Evolutionary conservation across 1,140 invertebrate genomes (phyloP).

Genomic region (Brachionus manjavacas): DNA sequence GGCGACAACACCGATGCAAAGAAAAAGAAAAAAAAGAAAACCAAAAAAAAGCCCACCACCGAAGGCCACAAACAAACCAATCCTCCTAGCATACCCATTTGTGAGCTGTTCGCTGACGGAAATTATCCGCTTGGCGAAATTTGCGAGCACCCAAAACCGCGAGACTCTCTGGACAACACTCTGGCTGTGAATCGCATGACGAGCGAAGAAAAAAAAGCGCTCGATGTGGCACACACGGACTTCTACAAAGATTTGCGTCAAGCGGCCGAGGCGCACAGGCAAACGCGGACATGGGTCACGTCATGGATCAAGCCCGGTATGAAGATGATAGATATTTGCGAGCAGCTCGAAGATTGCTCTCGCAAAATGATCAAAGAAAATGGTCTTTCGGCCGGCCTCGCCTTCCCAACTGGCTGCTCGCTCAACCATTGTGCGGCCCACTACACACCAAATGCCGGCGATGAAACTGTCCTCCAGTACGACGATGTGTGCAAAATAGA

Average conservation of each 20-base stretch:
- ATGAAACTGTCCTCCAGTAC: slow-evolving; percentile 83
- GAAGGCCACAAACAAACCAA: slow-evolving; percentile 65
- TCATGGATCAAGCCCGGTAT: slow-evolving; percentile 92
- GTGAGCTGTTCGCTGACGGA: slow-evolving; percentile 76
- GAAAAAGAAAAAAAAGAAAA: slow-evolving; percentile 44
- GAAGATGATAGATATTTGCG: slow-evolving; percentile 97
- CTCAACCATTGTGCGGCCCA: slow-evolving; percentile 98
- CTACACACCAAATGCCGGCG: slow-evolving; percentile 97
- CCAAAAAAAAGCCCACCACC: slow-evolving; percentile 52
- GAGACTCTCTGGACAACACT: slow-evolving; percentile 49
- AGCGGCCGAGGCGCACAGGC: slow-evolving; percentile 93
- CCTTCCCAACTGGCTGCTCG: slow-evolving; percentile 97
- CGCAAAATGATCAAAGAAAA: slow-evolving; percentile 87
- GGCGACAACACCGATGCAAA: slow-evolving; percentile 37
- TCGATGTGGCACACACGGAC: slow-evolving; percentile 64
- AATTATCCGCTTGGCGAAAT: slow-evolving; percentile 61
- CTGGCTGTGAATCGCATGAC: slow-evolving; percentile 80
- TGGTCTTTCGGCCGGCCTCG: slow-evolving; percentile 88
- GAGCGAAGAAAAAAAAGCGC: slow-evolving; percentile 77
- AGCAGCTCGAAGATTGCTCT: slow-evolving; percentile 85
- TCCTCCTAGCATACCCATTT: slow-evolving; percentile 79
- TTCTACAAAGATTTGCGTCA: slow-evolving; percentile 89
- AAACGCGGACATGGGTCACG: slow-evolving; percentile 83
- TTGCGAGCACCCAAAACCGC: slow-evolving; percentile 52
- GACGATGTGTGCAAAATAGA: slow-evolving; percentile 99